These are phyloP conservation scores for Lithobius niger DNA, from an alignment of 1,140 invertebrate species.

Conservation along the genomic window DNA sequence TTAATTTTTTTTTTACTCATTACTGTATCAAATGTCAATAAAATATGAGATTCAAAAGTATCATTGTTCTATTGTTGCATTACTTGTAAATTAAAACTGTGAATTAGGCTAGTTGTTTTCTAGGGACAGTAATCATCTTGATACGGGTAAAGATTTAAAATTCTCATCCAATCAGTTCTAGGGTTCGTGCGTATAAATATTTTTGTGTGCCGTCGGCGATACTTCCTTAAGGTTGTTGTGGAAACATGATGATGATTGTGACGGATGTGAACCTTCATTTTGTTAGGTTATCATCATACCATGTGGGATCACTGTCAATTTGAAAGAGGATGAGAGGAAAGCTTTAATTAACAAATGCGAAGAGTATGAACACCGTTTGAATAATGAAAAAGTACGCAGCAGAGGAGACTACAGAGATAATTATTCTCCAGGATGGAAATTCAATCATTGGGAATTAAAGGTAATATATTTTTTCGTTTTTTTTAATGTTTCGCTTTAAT, in stretches of 20 bases:
- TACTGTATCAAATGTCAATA: too few species aligned
- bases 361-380: conserved; percentile 33
- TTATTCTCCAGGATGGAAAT: conserved; percentile 99
- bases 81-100: too few species aligned
- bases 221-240: background rate
- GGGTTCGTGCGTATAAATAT: background rate
- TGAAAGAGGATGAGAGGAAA: conserved; percentile 53
- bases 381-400: conserved; percentile 46
- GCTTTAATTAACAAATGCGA: conserved; percentile 56
- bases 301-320: conserved; percentile 81
- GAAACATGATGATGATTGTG: background rate
- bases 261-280: background rate
- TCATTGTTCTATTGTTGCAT: too few species aligned
- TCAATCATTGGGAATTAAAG: conserved; percentile 99
- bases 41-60: too few species aligned
- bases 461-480: too few species aligned
- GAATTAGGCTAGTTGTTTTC: background rate
- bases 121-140: background rate
- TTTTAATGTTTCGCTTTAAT: too few species aligned
- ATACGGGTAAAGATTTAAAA: background rate
- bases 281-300: conserved; percentile 72
- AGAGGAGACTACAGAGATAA: conserved; percentile 80
- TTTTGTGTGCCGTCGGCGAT: background rate
- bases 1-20: too few species aligned
- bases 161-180: background rate